phyloP scores from a whole-genome alignment of 2,888 invertebrate species.

The Drosophila histrio region DNA sequence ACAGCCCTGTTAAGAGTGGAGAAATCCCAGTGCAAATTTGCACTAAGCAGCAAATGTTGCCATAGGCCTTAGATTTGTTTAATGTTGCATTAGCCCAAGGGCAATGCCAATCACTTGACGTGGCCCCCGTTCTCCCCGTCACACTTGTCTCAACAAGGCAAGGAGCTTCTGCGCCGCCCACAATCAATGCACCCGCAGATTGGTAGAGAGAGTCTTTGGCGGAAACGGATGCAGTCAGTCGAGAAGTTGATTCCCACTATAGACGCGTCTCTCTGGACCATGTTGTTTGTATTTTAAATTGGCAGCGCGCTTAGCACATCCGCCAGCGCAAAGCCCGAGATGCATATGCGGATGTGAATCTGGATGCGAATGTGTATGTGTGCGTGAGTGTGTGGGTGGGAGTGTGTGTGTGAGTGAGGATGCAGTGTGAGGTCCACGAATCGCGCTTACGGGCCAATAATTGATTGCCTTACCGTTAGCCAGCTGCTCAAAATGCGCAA shows the following conservation, averaged over 20 bases:
- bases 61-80: conserved; percentile 47
- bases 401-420: conserved; percentile 12
- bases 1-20: conserved; percentile 5
- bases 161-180: conserved; percentile 6
- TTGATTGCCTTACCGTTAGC: conserved; percentile 80
- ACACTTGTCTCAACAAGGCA: background rate
- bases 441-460: conserved; percentile 71
- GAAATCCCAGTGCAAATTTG: conserved; percentile 32
- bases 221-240: conserved; percentile 76
- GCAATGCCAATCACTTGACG: conserved; percentile 55
- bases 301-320: conserved; percentile 80
- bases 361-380: conserved; percentile 15
- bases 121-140: background rate
- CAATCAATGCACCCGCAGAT: conserved; percentile 4
- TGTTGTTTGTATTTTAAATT: conserved; percentile 78
- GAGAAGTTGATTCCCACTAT: conserved; percentile 44
- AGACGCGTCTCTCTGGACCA: conserved; percentile 50
- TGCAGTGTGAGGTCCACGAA: conserved; percentile 28
- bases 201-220: conserved; percentile 20
- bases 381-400: conserved; percentile 13
- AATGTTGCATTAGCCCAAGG: conserved; percentile 58
- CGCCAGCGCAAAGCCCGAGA: conserved; percentile 45
- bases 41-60: conserved; percentile 27
- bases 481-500: conserved; percentile 74
- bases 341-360: conserved; percentile 25